These are phyloP conservation scores for Herpailurus yagouaroundi DNA, from an alignment of 2,113 vertebrate species.

Conservation along the genomic window DNA sequence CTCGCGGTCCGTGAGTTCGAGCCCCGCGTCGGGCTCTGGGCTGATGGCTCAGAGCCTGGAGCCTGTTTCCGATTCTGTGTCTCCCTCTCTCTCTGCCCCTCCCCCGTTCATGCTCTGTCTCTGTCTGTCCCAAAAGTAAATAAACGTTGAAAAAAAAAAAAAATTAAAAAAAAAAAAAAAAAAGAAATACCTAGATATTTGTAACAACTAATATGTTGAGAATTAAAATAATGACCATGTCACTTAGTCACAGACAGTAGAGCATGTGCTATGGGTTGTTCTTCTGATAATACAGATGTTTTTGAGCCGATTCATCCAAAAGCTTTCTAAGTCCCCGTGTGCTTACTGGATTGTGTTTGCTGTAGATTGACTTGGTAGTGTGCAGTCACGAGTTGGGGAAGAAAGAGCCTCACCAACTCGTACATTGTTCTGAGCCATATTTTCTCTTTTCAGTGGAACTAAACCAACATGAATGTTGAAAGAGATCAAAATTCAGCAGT, in stretches of 20 bases:
- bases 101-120: no score
- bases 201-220: background rate
- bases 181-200: slow-evolving; percentile 1
- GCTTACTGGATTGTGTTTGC: background rate
- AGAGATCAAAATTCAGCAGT: background rate
- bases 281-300: background rate
- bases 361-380: background rate
- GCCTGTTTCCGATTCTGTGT: no score
- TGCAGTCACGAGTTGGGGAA: background rate
- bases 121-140: no score
- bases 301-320: background rate
- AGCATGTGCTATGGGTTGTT: background rate
- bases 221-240: background rate
- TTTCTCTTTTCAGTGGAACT: slow-evolving; percentile 11
- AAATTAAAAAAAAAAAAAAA: no score
- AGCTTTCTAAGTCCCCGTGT: background rate
- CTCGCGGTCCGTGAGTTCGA: no score
- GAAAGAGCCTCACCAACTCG: background rate
- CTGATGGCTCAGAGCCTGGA: no score
- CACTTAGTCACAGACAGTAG: background rate
- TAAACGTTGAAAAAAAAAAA: no score
- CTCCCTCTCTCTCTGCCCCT: no score
- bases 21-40: no score
- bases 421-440: background rate
- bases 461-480: slow-evolving; percentile 18